Evolutionary conservation across 1,140 invertebrate species (phyloP).

Genomic region (Diuraphis noxia): DNA sequence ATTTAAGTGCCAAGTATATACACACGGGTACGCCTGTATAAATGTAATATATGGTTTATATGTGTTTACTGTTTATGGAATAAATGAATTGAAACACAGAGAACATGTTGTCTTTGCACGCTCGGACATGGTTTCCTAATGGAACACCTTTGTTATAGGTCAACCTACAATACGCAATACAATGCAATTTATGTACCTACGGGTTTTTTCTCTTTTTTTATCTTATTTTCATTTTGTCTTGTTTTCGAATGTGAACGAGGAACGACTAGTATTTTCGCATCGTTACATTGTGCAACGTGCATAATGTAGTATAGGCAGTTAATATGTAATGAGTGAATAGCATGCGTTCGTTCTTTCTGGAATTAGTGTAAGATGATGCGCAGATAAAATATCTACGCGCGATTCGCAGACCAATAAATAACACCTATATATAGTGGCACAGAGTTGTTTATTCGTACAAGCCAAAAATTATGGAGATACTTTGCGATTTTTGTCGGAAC

Average conservation of each 20-base stretch:
- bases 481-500: neutral
- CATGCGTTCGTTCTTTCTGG: neutral
- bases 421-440: neutral
- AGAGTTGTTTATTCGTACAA: neutral
- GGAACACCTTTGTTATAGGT: conserved; percentile 44
- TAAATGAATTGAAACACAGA: conserved; percentile 18
- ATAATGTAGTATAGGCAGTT: neutral
- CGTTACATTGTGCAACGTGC: neutral
- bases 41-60: neutral
- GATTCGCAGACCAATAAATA: neutral
- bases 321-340: conserved; percentile 1
- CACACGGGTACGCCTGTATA: neutral
- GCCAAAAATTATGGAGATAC: neutral
- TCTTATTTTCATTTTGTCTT: neutral
- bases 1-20: neutral
- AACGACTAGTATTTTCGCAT: neutral
- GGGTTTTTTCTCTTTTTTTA: neutral
- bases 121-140: conserved; percentile 14
- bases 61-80: neutral
- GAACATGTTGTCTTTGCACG: neutral
- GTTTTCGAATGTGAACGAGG: neutral
- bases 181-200: conserved; percentile 5
- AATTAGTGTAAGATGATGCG: conserved; percentile 3
- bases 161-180: neutral
- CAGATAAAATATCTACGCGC: conserved; percentile 1